phyloP scores from a whole-genome alignment of 2,797 vertebrate genomes.

The Hippoglossus hippoglossus region DNA sequence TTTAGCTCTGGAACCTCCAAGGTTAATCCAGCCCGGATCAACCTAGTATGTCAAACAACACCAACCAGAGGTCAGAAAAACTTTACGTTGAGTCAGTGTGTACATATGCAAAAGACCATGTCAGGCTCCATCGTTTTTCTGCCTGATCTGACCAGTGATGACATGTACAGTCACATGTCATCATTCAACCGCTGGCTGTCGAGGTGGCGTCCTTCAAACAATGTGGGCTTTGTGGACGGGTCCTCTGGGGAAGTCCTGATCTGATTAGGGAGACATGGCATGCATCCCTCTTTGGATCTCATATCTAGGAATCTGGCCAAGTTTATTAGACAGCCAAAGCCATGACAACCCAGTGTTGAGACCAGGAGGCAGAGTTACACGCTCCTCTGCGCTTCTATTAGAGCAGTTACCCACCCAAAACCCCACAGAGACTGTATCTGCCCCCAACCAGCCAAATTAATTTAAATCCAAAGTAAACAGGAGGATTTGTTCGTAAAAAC shows the following conservation, averaged over 20 bases:
- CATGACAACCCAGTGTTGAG: not conserved
- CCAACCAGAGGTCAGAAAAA: not conserved
- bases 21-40: not conserved
- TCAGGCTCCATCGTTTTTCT: not conserved
- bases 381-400: not conserved
- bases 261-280: not conserved
- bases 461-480: not conserved
- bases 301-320: slow-evolving; percentile 1
- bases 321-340: not conserved
- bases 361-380: slow-evolving; percentile 6
- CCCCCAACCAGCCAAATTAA: not conserved
- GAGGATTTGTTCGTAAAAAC: not conserved
- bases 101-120: not conserved
- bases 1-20: not conserved
- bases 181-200: slow-evolving; percentile 6
- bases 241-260: not conserved
- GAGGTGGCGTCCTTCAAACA: slow-evolving; percentile 6
- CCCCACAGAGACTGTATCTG: not conserved
- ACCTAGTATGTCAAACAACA: not conserved
- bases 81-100: not conserved
- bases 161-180: slow-evolving; percentile 1
- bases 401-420: not conserved
- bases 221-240: not conserved
- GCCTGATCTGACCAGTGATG: not conserved
- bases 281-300: not conserved